Evolutionary conservation across 2,113 vertebrate species (phyloP).

Genomic region (Eubucco bourcierii): DNA sequence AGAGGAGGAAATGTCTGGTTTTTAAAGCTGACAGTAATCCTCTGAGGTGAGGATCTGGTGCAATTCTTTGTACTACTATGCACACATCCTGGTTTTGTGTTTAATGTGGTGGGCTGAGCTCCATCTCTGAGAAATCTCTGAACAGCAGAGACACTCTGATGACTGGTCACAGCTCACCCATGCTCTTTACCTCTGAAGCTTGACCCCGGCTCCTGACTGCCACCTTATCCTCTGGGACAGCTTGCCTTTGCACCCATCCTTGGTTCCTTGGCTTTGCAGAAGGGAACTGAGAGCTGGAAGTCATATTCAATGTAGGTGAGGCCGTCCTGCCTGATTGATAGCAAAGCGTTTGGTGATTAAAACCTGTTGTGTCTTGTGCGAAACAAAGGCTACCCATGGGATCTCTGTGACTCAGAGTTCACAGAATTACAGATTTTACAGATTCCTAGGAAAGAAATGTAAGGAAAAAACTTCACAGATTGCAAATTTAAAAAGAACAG

Average conservation of each 20-base stretch:
- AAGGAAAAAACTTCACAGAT: not conserved
- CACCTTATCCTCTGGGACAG: not conserved
- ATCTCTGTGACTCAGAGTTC: not conserved
- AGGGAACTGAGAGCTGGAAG: not conserved
- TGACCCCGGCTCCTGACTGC: not conserved
- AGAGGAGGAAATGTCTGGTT: constrained; percentile 18
- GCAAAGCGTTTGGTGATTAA: not conserved
- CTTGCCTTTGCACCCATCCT: not conserved
- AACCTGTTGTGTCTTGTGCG: not conserved
- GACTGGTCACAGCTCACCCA: not conserved
- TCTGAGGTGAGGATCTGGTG: not conserved
- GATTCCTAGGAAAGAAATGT: not conserved
- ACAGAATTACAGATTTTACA: not conserved
- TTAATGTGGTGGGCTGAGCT: not conserved
- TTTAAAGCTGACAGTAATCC: not conserved
- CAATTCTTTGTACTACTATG: not conserved
- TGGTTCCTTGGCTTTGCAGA: not conserved
- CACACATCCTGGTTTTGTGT: not conserved
- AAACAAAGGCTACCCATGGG: not conserved
- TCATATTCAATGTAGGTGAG: not conserved
- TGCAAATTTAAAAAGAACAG: constrained; percentile 21
- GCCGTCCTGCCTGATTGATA: not conserved
- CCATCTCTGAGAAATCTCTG: not conserved
- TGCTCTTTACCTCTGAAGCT: not conserved
- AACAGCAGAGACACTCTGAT: not conserved